Evolutionary conservation across 2,888 invertebrate genomes (phyloP).

Genomic region (Scaptomyza parva): DNA sequence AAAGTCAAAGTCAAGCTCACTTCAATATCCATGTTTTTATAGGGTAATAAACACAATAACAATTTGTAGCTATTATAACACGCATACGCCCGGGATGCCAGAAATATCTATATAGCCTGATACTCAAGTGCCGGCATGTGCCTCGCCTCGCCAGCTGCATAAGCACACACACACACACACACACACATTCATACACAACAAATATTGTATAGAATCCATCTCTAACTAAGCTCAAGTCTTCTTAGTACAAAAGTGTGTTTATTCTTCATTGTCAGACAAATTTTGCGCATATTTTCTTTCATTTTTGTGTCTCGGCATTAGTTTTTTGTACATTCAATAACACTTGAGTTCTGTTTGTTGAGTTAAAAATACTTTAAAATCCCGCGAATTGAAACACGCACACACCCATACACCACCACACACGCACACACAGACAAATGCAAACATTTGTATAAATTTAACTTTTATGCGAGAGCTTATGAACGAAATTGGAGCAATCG

Average conservation of each 20-base stretch:
- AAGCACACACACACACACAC: neutral
- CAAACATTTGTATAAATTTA: conserved; percentile 60
- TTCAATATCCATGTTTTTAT: neutral
- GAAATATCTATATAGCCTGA: conserved; percentile 23
- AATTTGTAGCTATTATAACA: conserved; percentile 33
- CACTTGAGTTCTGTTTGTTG: conserved; percentile 66
- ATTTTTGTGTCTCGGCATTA: conserved; percentile 12
- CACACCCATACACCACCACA: conserved; percentile 22
- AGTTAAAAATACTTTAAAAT: conserved; percentile 63
- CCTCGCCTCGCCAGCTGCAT: neutral
- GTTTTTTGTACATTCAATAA: conserved; percentile 58
- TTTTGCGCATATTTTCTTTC: conserved; percentile 33
- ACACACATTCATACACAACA: no score
- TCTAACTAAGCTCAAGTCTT: neutral
- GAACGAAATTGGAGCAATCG: conserved; percentile 60
- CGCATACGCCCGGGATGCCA: conserved; percentile 57
- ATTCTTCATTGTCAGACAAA: conserved; percentile 57
- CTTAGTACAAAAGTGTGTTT: conserved; percentile 10
- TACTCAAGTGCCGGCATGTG: conserved; percentile 18
- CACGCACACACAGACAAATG: conserved; percentile 8
- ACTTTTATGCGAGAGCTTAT: conserved; percentile 54
- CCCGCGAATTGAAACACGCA: conserved; percentile 63
- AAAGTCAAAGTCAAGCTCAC: neutral
- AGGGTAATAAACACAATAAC: conserved; percentile 29
- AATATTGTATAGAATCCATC: neutral